Base-by-base conservation (phyloP, 2,113 vertebrate species). In the Heterochromis multidens region DNA sequence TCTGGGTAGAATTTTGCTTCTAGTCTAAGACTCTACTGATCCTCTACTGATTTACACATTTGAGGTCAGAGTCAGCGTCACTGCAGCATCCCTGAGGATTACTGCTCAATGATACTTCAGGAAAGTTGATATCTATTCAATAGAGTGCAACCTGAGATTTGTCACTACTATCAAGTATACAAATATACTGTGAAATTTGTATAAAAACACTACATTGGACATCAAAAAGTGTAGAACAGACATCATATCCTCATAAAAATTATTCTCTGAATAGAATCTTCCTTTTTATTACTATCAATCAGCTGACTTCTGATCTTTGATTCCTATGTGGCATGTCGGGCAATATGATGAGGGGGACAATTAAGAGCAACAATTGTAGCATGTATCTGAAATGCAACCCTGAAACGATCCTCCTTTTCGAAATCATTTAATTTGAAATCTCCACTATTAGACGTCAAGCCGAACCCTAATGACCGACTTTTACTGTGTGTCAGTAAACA, bases 401-500 rank as follows among this genome's bases (percentile, higher is more conserved):
- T 21, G 46, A 46, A 19, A 35, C 7, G 19, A 63, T 35, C n/a
- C 35, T 7, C 16, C 35, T 65, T 7, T 40, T 65, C 25, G 8
- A 65, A 65, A 40, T 40, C 3, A 23, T 40, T 65, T 65, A 29
- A 72, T 21, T 72, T 72, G 17, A 72, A 37, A 60, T 61, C 31
- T 79, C 21, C 49, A n/a, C 77, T 72, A 9, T 82, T 4, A 60
- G 81, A 59, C 56, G 65, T 23, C 3, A 2, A 62, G 83, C 85
- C 31, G 60, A 83, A 60, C 12, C 58, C 35, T 70, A 81, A 84
- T 84, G 67, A 79, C 57, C 6, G 49, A 2, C 82, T 58, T 80
- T 62, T 61, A 27, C 35, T 65, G 65, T 27, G 65, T n/a, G 35
- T 77, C 85, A 82, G 65, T 54, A 76, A 84, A 82, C 82, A 91